Evolutionary conservation across 2,113 vertebrate species (phyloP), one percentile per base, ranked within the genome.

Genomic region (Colistium nudipinnis): DNA sequence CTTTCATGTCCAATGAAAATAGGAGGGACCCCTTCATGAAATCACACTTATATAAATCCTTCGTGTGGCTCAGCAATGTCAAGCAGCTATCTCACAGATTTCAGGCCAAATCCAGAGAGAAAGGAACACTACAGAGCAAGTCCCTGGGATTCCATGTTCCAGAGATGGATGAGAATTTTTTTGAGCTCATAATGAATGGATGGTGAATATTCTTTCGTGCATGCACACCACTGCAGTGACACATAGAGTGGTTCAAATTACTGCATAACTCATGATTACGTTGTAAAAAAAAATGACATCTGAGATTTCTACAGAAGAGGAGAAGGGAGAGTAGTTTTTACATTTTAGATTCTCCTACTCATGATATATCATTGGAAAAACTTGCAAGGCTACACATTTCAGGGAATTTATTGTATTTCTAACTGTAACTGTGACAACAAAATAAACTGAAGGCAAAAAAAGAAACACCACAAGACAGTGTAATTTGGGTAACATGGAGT

Each of bases 201-300:
- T 70, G 78, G 77, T 53, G 83, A 73, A 87, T 78, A 81, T 72
- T 82, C 55, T 81, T 82, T 70, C 80, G 87, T 22, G 49, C 74
- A 81, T 56, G 80, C 74, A 79, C 49, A 86, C 65, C 67, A 73
- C 55, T 19, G 56, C 20, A 7, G 45, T 17, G 36, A 73, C 61
- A 62, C 71, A 63, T 52, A 24, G 51, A 71, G 70, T 41, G 31
- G 74, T 47, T 86, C 74, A 70, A 81, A 76, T 85, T 59, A 64
- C 74, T 59, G 63, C 48, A 74, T 59, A 56, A 47, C 35, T 70
- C 39, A 48, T 56, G 70, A 86, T 75, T 66, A 73, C 36, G 73
- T 74, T 84, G 27, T 68, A 48, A 69, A n/a, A 74, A 62, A 78
- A 45, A 43, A 48, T n/a, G 64, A 56, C 57, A 73, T 73, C 57